phyloP scores from a whole-genome alignment of 1,140 invertebrate genomes.

The Drosophila parabipectinata region DNA sequence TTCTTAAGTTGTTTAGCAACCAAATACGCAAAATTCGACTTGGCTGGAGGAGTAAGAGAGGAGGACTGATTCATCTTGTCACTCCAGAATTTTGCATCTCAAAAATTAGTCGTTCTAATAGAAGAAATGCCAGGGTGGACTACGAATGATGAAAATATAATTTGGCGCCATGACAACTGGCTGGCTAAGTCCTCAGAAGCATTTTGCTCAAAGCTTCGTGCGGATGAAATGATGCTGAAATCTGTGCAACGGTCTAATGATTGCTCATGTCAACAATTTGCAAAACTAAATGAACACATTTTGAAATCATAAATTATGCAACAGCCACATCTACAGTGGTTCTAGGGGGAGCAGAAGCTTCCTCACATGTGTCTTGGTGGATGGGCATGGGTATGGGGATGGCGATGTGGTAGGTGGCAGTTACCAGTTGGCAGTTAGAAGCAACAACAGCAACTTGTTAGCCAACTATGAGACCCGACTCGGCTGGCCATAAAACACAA shows the following conservation, averaged over 20 bases:
- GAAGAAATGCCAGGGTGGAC: slow-evolving; percentile 17
- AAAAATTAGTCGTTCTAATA: slow-evolving; percentile 39
- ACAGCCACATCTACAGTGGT: slow-evolving; percentile 19
- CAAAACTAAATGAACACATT: slow-evolving; percentile 83
- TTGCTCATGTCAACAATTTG: slow-evolving; percentile 82
- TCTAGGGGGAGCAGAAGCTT: slow-evolving; percentile 12
- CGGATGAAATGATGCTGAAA: slow-evolving; percentile 63
- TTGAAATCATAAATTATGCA: slow-evolving; percentile 81
- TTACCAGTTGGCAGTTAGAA: slow-evolving; percentile 41
- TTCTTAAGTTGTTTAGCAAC: slow-evolving; percentile 81
- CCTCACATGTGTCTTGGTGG: slow-evolving; percentile 11
- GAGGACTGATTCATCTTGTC: slow-evolving; percentile 21
- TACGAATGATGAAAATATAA: slow-evolving; percentile 10
- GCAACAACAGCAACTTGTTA: slow-evolving; percentile 73
- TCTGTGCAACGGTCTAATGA: slow-evolving; percentile 75
- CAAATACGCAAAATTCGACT: slow-evolving; percentile 60
- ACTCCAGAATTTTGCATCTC: slow-evolving; percentile 27
- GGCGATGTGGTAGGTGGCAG: slow-evolving; percentile 32
- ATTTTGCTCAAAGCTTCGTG: neutral
- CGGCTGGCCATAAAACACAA: slow-evolving; percentile 21
- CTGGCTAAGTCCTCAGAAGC: slow-evolving; percentile 3
- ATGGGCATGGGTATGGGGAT: slow-evolving; percentile 39
- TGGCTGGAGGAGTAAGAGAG: slow-evolving; percentile 8
- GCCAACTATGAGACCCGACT: slow-evolving; percentile 68
- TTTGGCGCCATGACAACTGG: slow-evolving; percentile 16